phyloP scores from a whole-genome alignment of 2,888 invertebrate species.

The Stictocephala bisonia region DNA sequence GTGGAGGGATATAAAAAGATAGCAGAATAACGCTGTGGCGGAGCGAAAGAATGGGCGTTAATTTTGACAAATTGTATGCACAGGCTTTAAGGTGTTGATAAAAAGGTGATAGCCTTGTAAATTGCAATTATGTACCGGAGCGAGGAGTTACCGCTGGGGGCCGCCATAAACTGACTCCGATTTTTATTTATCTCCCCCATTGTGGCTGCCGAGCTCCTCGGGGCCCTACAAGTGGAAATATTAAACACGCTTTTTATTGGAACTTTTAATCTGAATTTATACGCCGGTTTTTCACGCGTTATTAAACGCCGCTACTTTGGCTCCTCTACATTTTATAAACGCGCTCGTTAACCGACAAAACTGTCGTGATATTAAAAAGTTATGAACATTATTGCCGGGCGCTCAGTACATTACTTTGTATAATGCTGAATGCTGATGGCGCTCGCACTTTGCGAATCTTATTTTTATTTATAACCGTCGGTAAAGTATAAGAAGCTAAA shows the following conservation, averaged over 20 bases:
- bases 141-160: neutral
- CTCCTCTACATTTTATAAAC: slow-evolving; percentile 33
- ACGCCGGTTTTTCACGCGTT: slow-evolving; percentile 42
- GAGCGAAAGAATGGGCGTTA: neutral
- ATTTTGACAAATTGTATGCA: slow-evolving; percentile 32
- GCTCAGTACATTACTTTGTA: slow-evolving; percentile 21
- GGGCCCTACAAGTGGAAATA: slow-evolving; percentile 42
- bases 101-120: slow-evolving; percentile 44
- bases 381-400: slow-evolving; percentile 26
- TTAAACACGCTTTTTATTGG: slow-evolving; percentile 45
- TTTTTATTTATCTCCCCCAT: slow-evolving; percentile 30
- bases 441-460: neutral
- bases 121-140: slow-evolving; percentile 43
- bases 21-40: neutral
- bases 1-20: too few species aligned
- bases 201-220: neutral
- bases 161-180: slow-evolving; percentile 12
- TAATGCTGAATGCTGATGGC: slow-evolving; percentile 16
- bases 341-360: slow-evolving; percentile 22
- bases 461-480: slow-evolving; percentile 1
- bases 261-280: slow-evolving; percentile 47
- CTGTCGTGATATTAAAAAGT: slow-evolving; percentile 37
- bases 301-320: slow-evolving; percentile 44
- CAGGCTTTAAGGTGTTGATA: slow-evolving; percentile 28
- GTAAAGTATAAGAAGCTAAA: slow-evolving; percentile 20